Conservation (phyloP, 2,888 invertebrate genomes). For the Miltochrista miniata region DNA sequence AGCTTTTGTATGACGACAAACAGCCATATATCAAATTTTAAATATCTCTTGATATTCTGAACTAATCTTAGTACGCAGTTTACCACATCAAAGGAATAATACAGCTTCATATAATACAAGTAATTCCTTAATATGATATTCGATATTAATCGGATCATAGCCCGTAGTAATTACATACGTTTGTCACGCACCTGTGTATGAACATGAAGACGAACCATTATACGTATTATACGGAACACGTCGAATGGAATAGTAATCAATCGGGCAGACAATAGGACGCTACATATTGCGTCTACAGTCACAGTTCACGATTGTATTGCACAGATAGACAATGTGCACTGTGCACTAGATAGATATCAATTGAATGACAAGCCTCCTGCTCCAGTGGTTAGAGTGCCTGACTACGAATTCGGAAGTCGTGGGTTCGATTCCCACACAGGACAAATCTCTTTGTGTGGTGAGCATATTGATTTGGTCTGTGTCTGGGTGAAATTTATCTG, state of each 20-base stretch:
- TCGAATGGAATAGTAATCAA: constrained; percentile 68
- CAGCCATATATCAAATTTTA: no score
- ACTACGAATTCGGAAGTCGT: no score
- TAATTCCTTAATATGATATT: constrained; percentile 37
- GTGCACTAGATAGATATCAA: constrained; percentile 31
- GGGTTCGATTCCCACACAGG: no score
- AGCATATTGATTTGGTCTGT: no score
- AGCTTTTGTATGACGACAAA: no score
- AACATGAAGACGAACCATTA: constrained; percentile 29
- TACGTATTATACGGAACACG: constrained; percentile 35
- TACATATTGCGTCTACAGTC: constrained; percentile 37
- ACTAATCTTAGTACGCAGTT: constrained; percentile 4
- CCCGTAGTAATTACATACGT: constrained; percentile 54
- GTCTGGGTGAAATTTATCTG: no score
- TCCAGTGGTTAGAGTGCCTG: no score
- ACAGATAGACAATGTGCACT: constrained; percentile 20
- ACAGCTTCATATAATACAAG: constrained; percentile 16
- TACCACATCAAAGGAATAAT: constrained; percentile 11
- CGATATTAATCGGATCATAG: constrained; percentile 61
- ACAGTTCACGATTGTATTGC: constrained; percentile 28
- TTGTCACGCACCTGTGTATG: constrained; percentile 35
- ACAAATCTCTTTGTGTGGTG: no score
- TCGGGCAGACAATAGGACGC: constrained; percentile 58
- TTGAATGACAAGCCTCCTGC: no score
- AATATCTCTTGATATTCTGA: no score